Percentiles rank a stretch among this genome's conserved stretches.
These are phyloP conservation scores for Ceratina calcarata DNA, from an alignment of 1,140 invertebrate genomes.

Conservation along the genomic window DNA sequence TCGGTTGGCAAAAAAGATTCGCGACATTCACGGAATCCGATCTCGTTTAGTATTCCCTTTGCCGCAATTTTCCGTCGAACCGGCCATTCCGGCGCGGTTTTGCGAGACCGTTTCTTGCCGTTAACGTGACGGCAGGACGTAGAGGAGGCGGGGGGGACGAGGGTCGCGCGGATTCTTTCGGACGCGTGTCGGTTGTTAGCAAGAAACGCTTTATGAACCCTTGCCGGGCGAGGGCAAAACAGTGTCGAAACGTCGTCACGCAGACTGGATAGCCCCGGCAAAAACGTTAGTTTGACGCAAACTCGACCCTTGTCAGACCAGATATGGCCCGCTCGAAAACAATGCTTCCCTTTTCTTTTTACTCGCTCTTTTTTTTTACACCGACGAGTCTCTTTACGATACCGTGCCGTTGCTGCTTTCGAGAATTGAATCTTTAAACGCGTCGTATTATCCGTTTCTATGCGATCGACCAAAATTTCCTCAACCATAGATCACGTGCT, in stretches of 20 bases:
- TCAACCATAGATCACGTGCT: no score
- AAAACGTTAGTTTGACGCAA: constrained; percentile 58
- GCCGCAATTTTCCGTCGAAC: neutral
- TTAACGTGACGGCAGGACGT: constrained; percentile 22
- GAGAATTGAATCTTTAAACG: no score
- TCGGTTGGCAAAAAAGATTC: neutral
- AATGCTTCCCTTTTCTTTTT: constrained; percentile 49
- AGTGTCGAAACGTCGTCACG: constrained; percentile 56
- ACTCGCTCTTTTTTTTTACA: neutral
- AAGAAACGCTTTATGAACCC: constrained; percentile 59
- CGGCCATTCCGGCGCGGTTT: neutral
- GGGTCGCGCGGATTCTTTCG: constrained; percentile 54
- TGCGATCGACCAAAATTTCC: no score
- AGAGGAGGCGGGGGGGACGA: constrained; percentile 3
- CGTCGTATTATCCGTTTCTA: no score
- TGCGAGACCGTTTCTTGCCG: neutral
- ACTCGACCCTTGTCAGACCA: constrained; percentile 60
- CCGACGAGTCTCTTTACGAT: no score
- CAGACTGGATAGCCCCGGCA: constrained; percentile 29
- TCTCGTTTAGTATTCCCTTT: constrained; percentile 15
- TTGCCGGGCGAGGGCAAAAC: constrained; percentile 29
- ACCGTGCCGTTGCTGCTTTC: no score
- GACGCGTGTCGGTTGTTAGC: constrained; percentile 51
- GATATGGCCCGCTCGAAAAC: constrained; percentile 61
- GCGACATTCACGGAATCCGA: neutral